Evolutionary conservation across 2,888 invertebrate genomes (phyloP), one percentile per base, ranked within the genome.

Genomic region (Plutella xylostella): DNA sequence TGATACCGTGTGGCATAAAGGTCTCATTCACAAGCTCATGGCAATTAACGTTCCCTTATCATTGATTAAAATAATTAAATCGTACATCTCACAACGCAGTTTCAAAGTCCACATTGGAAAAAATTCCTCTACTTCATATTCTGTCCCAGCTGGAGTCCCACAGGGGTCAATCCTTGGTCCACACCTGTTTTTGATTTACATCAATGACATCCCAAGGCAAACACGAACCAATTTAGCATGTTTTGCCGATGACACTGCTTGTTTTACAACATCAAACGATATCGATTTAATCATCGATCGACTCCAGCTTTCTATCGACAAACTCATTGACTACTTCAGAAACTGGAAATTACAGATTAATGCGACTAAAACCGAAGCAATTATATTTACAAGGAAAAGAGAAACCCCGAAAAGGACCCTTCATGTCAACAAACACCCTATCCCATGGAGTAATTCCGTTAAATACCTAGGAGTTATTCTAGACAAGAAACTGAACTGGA

Each of bases 181-280:
- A 1, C 43, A 37, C n/a, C 20, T 49, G 5, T 48, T 48, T 28
- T 14, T 48, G 2, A 2, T 46, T 11, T 48, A 38, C 28, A 2
- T 46, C 1, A 46, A 47, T 19, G 46, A 43, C 7, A 45, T 43
- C 19, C 42, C 46, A 11, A 43, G 14, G n/a, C 21, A 39, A 15
- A 12, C 39, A 2, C 9, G 39, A 9, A 49, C 47, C 0, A 40
- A n/a, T 4, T 41, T 49, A 11, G 46, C 46, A 1, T 45, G 44
- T 19, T 49, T 42, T 30, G 49, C 49, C 1, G 49, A 49, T 22
- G 49, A 49, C 30, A 49, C 49, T 1, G 49, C 49, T 14, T 48
- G 44, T 5, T 38, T 25, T 9, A 46, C 46, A 3, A 40, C 49
- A 1, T 44, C 45, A 5, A 18, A 14, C 11, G 49, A 49, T 34